Percentiles rank a stretch among this genome's conserved stretches.
phyloP scores from a whole-genome alignment of 1,140 invertebrate genomes.

The Carcinoscorpius rotundicauda region DNA sequence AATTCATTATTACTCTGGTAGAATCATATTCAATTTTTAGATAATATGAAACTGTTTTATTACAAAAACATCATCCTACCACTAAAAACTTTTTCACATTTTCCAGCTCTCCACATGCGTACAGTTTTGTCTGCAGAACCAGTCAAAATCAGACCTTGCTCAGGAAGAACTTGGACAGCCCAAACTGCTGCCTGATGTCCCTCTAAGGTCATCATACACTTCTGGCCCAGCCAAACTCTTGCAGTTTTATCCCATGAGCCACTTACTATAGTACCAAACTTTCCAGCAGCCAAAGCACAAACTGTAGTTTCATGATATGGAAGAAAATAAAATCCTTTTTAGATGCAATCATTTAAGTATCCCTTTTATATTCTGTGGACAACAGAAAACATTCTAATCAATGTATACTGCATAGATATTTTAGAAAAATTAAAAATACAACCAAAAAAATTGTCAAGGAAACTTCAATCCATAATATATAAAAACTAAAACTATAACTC shows the following conservation, averaged over 20 bases:
- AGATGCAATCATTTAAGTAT: too few relatives aligned
- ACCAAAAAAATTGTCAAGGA: too few relatives aligned
- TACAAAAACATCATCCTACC: conserved; percentile 25
- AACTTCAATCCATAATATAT: too few relatives aligned
- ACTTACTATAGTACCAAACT: conserved; percentile 49
- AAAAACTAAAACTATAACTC: too few relatives aligned
- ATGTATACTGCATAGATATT: too few relatives aligned
- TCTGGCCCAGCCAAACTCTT: conserved; percentile 54
- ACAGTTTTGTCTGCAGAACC: conserved; percentile 85
- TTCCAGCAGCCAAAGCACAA: conserved; percentile 47
- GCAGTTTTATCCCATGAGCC: conserved; percentile 87
- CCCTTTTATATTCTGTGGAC: too few relatives aligned
- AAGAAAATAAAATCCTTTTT: conserved; percentile 11
- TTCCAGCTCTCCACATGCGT: conserved; percentile 56
- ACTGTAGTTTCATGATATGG: conserved; percentile 37
- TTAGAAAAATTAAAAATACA: too few relatives aligned
- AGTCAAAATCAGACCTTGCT: conserved; percentile 54
- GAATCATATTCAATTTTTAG: too few relatives aligned
- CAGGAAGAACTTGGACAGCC: conserved; percentile 51
- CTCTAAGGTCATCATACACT: conserved; percentile 44
- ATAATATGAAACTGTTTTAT: too few relatives aligned
- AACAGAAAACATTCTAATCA: too few relatives aligned
- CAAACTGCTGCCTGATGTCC: conserved; percentile 79
- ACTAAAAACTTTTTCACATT: conserved; percentile 33
- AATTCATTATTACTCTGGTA: too few relatives aligned